phyloP scores from a whole-genome alignment of 1,140 invertebrate genomes.

The Oryctes rhinoceros region DNA sequence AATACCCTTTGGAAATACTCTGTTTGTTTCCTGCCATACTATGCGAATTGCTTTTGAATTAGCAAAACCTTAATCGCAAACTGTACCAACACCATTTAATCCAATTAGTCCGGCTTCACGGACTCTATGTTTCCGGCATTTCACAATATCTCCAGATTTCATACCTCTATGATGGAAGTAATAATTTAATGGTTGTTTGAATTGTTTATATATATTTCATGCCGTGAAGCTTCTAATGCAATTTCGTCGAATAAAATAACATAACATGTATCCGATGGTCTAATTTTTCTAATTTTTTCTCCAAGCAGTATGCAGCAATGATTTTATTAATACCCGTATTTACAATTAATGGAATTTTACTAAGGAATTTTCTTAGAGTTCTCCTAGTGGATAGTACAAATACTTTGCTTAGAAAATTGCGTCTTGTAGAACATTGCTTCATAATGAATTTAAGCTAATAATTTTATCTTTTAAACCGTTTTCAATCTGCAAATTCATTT shows the following conservation, averaged over 20 bases:
- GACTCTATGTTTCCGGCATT: not conserved
- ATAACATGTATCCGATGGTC: not conserved
- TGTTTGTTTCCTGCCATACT: not conserved
- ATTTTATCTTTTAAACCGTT: not conserved
- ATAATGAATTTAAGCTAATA: not conserved
- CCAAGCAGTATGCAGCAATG: not conserved
- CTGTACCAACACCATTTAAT: not conserved
- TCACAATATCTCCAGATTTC: not conserved
- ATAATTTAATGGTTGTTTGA: not conserved
- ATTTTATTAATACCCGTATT: not conserved
- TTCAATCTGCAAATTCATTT: not conserved
- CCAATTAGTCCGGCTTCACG: not conserved
- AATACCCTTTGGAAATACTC: not conserved
- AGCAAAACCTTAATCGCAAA: not conserved
- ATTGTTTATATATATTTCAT: not conserved
- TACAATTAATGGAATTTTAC: not conserved
- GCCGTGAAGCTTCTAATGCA: not conserved
- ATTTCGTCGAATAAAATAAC: not conserved
- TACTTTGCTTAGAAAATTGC: slow-evolving; percentile 1
- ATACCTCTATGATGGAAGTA: not conserved
- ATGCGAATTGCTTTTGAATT: not conserved
- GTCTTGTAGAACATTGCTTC: not conserved
- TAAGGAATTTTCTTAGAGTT: not conserved
- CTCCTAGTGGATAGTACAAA: not conserved
- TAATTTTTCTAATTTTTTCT: not conserved